Percentiles rank a stretch among this genome's conserved stretches.
These are phyloP conservation scores for Galagoides demidoff DNA, from an alignment of 2,797 vertebrate genomes.

Conservation along the genomic window DNA sequence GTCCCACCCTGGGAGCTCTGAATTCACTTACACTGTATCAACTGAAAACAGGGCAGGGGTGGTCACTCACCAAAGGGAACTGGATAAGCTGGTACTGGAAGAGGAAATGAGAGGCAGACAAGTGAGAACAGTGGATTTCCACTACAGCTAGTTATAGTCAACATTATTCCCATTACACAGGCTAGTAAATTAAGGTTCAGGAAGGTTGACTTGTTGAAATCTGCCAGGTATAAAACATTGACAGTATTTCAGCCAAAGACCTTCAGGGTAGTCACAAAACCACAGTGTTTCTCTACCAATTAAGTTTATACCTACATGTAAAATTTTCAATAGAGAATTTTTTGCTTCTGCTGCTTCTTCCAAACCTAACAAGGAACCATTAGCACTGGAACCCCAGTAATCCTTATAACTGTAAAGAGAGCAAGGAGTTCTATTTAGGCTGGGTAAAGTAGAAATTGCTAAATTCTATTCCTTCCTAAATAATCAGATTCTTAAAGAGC, in stretches of 20 bases:
- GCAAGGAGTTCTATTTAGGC: neutral
- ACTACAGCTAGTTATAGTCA: neutral
- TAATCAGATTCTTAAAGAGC: neutral
- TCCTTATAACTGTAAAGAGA: neutral
- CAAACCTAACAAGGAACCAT: neutral
- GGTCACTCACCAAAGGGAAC: neutral
- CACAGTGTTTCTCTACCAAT: neutral
- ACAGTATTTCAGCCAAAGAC: neutral
- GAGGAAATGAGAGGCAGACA: neutral
- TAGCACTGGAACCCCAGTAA: neutral
- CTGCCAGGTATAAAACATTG: neutral
- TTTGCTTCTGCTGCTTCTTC: neutral
- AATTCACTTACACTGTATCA: neutral
- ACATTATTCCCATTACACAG: neutral
- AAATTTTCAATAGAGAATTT: neutral
- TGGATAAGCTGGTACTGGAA: neutral
- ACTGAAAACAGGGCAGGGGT: neutral
- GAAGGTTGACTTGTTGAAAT: neutral
- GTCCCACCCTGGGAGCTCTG: neutral
- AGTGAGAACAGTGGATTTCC: neutral
- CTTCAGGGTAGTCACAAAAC: neutral
- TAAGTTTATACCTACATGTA: rapidly evolving
- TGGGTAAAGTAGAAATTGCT: neutral
- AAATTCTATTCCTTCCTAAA: neutral
- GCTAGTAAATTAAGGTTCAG: neutral